phyloP scores from a whole-genome alignment of 2,888 invertebrate species.

The Syritta pipiens region DNA sequence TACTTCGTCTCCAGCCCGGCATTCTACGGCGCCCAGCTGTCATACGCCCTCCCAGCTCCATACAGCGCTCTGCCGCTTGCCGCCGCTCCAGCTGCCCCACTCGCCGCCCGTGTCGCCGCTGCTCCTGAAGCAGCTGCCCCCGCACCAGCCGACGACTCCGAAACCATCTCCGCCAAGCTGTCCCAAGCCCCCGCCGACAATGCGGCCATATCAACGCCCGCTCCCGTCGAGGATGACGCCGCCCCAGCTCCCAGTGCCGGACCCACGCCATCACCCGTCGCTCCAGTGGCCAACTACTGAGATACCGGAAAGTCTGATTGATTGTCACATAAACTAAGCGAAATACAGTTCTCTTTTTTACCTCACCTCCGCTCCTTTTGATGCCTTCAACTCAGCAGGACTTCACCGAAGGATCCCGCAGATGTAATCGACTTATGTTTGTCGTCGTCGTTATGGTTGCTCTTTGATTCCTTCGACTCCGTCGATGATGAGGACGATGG shows the following conservation, averaged over 20 bases:
- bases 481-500: no score
- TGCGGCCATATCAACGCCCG: no score
- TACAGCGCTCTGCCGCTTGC: constrained; percentile 5
- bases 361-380: not conserved
- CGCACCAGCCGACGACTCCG: constrained; percentile 10
- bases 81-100: constrained; percentile 1
- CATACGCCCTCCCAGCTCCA: constrained; percentile 35
- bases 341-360: constrained; percentile 9
- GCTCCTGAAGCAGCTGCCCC: constrained; percentile 27
- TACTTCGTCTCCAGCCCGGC: constrained; percentile 3
- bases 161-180: no score
- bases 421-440: not conserved
- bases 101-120: constrained; percentile 17
- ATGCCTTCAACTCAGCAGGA: not conserved
- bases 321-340: constrained; percentile 45
- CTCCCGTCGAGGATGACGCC: constrained; percentile 14
- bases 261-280: constrained; percentile 34
- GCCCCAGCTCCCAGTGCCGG: constrained; percentile 49
- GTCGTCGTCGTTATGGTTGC: not conserved
- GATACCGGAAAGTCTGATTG: constrained; percentile 39
- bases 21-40: constrained; percentile 19
- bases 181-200: not conserved
- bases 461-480: not conserved
- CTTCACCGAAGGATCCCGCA: not conserved
- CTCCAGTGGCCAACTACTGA: constrained; percentile 41